These are phyloP conservation scores for Batillaria attramentaria DNA, from an alignment of 1,140 invertebrate species.

Conservation along the genomic window DNA sequence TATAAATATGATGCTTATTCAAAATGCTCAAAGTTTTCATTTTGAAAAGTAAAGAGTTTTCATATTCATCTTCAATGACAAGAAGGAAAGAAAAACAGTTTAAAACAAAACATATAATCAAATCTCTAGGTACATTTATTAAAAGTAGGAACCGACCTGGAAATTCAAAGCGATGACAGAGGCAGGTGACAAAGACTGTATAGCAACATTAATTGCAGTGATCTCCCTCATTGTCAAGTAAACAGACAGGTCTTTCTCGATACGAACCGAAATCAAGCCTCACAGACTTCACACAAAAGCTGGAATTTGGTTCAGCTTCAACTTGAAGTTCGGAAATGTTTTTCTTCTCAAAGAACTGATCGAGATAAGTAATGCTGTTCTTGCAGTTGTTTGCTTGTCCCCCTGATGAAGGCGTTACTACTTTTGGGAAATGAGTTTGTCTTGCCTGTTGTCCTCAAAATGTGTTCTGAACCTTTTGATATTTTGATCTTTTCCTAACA, in stretches of 20 bases:
- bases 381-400: no score
- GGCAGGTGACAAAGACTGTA: background rate
- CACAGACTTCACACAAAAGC: no score
- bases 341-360: no score
- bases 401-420: no score
- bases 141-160: background rate
- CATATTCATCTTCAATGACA: background rate
- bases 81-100: background rate
- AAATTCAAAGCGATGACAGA: constrained; percentile 1
- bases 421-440: no score
- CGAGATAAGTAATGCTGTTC: no score
- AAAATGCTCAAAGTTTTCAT: background rate
- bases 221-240: constrained; percentile 5
- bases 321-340: no score
- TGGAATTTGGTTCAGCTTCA: no score
- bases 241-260: background rate
- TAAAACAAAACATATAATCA: background rate
- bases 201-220: constrained; percentile 16
- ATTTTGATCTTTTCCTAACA: no score
- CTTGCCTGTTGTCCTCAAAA: no score
- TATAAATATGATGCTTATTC: no score
- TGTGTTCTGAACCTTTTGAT: no score
- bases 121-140: background rate
- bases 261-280: background rate
- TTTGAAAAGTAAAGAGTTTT: background rate